Evolutionary conservation across 2,113 vertebrate genomes (phyloP), one percentile per base, ranked within the genome.

Genomic region (Taurulus bubalis): DNA sequence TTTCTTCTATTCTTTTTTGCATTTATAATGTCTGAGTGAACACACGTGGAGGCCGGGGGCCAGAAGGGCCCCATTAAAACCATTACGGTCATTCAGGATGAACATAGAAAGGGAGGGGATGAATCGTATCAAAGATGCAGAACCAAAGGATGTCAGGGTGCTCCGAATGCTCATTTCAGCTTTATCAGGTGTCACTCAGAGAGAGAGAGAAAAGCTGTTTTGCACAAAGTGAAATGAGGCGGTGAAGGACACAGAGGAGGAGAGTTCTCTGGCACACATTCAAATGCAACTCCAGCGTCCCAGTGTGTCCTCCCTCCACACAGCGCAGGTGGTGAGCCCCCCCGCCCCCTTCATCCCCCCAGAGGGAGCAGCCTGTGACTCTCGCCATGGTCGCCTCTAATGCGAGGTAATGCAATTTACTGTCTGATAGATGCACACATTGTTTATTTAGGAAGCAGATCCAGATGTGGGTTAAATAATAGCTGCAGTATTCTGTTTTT

Each of bases 201-300:
- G 62, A 72, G 67, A 68, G 69, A 65, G 55, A 64, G 79, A 34
- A 67, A 69, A 77, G 85, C 77, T 89, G 85, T 88, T 89, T 88
- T 83, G 81, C 89, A 90, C 83, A 82, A 86, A 89, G 87, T 86
- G 87, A 90, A 90, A 89, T 70, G 88, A 88, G 82, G 83, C 80
- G 4, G 64, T 91, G 90, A 94, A 93, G 90, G 89, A 86, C 91
- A 89, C 71, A 63, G 75, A 89, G 82, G 81, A 85, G 82, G 84
- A 47, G 67, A 83, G 87, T 82, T 90, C 67, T 87, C 79, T 93
- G 92, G 91, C 91, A 82, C 77, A 34, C 69, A 56, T 77, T 90
- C 90, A 93, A 89, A 88, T 87, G 85, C 74, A 89, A 82, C 85
- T 84, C 81, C 89, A 90, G 87, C 78, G 75, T 85, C 79, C 76